Evolutionary conservation across 2,797 vertebrate species (phyloP), one percentile per base, ranked within the genome.

Genomic region (Philypnodon macrostomus): DNA sequence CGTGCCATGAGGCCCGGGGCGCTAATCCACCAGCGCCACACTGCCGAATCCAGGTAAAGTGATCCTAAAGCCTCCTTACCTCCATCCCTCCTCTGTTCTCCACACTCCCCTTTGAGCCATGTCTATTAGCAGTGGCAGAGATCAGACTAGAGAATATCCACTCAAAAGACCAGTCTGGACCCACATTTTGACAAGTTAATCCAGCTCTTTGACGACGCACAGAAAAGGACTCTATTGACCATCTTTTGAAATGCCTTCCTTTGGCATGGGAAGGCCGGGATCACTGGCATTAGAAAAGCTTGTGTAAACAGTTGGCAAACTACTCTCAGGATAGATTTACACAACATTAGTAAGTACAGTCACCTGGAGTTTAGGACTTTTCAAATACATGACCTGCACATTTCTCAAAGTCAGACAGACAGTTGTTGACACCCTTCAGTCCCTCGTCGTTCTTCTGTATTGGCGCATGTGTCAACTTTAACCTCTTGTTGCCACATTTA

Each of bases 141-240:
- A 89, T 91, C 89, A 89, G 85, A 86, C 81, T 47, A 31, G 74
- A 72, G 77, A 76, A 87, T 80, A 88, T 87, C 85, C 80, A 80
- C 86, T 90, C 86, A 84, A 41, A 85, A 85, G 84, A 85, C 81
- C 87, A 79, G 87, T 85, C 87, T 88, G 87, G 84, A 87, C 85
- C 82, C 79, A 77, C 79, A 77, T 82, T 87, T 86, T 90, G 88
- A 91, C 89, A 90, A 89, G 76, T 91, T 91, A 90, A 91, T 90
- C 89, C 87, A 60, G 11, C 61, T 79, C 79, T 88, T 83, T 84
- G 73, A 84, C 58, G 51, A 69, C 61, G 75, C 55, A 44, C 67
- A 78, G 65, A 78, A 82, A 77, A 69, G 70, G 72, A 78, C 58
- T 57, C 69, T 82, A 73, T 80, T 81, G 83, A 85, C 81, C 84